Evolutionary conservation across 2,888 invertebrate genomes (phyloP), one percentile per base, ranked within the genome.

Genomic region (Arge pagana): DNA sequence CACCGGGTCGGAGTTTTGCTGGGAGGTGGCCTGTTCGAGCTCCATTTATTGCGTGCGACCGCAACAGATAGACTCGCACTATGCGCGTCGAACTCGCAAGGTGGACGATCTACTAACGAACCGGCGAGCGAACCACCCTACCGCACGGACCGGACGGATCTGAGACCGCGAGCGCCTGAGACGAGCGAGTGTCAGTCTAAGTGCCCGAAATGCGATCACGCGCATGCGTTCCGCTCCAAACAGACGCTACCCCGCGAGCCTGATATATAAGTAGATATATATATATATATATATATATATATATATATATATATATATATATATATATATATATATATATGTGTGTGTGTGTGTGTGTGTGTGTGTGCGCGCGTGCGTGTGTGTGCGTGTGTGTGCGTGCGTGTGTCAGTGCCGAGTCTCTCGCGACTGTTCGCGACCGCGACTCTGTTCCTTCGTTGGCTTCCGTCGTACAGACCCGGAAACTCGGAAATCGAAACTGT

Each of bases 201-300:
- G 85, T 86, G 79, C 79, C 77, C 74, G 75, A 81, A 83, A 80
- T 72, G 63, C 66, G 63, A 65, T 70, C 81, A 67, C 81, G 81
- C 85, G 85, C 86, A 83, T 81, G 85, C 83, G 82, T 76, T 64
- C 11, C 21, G 21, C 24, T 31, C 36, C 23, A 30, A 21, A 48
- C 43, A 36, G 18, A 37, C 37, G 28, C 13, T 26, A 39, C 37
- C 16, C 39, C 37, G 28, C 6, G 19, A 7, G 10, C 8, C 21
- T 31, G n/a, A n/a, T n/a, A n/a, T n/a, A 13, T 30, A 42, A n/a
- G 28, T 42, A 11, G 4, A 19, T 13, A 11, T 33, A 35, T 3
- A 24, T 13, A 23, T 33, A 23, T 16, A 1, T 33, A 11, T 23
- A n/a, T n/a, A n/a, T n/a, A n/a, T n/a, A n/a, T n/a, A n/a, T n/a